Percentiles rank a stretch among this genome's conserved stretches.
phyloP scores from a whole-genome alignment of 2,888 invertebrate genomes.

The Cerastis rubricosa region DNA sequence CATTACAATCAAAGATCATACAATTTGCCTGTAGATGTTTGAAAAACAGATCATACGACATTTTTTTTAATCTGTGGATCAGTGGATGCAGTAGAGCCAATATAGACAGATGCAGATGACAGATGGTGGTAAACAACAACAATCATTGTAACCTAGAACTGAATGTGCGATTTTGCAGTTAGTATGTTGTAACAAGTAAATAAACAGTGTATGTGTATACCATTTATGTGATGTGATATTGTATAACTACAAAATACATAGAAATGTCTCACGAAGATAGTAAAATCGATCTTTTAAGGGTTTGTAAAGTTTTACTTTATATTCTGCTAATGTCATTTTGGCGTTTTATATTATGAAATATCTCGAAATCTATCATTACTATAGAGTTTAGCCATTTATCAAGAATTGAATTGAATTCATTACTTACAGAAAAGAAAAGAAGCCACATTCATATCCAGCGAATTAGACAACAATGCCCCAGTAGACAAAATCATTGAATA shows the following conservation, averaged over 20 bases:
- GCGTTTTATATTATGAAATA: neutral
- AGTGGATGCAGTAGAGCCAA: no score
- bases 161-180: neutral
- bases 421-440: conserved; percentile 66
- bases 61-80: no score
- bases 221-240: neutral
- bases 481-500: conserved; percentile 77
- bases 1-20: no score
- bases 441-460: conserved; percentile 70
- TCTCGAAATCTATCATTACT: neutral
- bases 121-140: conserved; percentile 29
- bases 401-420: no score
- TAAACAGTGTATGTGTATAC: neutral
- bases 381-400: no score
- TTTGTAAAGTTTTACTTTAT: conserved; percentile 26
- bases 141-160: conserved; percentile 24
- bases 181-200: neutral
- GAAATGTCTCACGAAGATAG: conserved; percentile 58
- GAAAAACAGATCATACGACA: no score
- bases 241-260: neutral
- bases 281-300: conserved; percentile 57
- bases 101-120: neutral
- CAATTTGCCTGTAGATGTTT: no score
- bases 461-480: conserved; percentile 77
- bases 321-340: neutral